Percentiles rank a stretch among this genome's conserved stretches.
Evolutionary conservation across 2,888 invertebrate species (phyloP).

Genomic region (Pasiphila rectangulata): DNA sequence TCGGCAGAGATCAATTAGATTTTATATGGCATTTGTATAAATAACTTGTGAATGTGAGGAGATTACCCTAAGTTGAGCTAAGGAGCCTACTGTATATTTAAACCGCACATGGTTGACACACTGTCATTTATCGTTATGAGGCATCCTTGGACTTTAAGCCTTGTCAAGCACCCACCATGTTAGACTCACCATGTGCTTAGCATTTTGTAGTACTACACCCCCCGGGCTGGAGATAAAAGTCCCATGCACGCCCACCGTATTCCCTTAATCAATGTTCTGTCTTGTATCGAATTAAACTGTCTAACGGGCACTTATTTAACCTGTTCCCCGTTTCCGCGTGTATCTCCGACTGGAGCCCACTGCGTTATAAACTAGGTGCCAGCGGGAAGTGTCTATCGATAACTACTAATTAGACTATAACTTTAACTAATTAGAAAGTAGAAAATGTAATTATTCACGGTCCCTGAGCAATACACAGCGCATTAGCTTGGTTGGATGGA

Average conservation of each 20-base stretch:
- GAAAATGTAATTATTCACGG: conserved; percentile 52
- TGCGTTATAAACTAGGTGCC: conserved; percentile 37
- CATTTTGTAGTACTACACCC: too few relatives aligned
- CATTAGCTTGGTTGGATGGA: conserved; percentile 25
- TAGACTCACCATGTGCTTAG: too few relatives aligned
- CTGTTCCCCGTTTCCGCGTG: conserved; percentile 13
- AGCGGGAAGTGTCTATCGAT: conserved; percentile 38
- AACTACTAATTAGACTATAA: too few relatives aligned
- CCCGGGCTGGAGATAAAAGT: too few relatives aligned
- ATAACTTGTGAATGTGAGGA: too few relatives aligned
- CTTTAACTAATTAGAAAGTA: conserved; percentile 64
- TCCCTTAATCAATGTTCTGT: conserved; percentile 2
- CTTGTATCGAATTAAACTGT: conserved; percentile 18
- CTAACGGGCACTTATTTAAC: conserved; percentile 9
- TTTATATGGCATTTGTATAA: too few relatives aligned
- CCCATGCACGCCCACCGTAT: background rate
- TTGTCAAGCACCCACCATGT: too few relatives aligned
- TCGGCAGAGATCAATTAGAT: conserved; percentile 10
- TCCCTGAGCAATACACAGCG: conserved; percentile 28
- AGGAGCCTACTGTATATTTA: too few relatives aligned
- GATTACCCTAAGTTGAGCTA: too few relatives aligned
- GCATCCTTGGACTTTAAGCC: too few relatives aligned
- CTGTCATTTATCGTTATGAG: too few relatives aligned
- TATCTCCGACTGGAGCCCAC: conserved; percentile 29
- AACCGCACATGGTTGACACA: too few relatives aligned